These are phyloP conservation scores for Mobula birostris DNA, from an alignment of 2,113 vertebrate species.

Conservation along the genomic window DNA sequence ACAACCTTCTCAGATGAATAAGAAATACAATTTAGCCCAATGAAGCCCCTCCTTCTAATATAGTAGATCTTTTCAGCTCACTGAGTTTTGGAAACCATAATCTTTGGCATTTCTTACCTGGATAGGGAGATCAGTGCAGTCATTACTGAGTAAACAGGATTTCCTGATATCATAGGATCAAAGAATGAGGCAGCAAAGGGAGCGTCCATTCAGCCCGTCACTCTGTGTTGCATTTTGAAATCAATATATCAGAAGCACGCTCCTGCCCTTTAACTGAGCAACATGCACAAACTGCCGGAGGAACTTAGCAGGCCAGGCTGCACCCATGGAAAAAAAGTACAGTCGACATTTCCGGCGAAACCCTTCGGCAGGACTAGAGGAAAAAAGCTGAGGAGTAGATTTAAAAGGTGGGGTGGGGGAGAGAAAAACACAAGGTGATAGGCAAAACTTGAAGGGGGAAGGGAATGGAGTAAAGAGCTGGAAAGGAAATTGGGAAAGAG, in stretches of 20 bases:
- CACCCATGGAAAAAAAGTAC: too few relatives aligned
- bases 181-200: background rate
- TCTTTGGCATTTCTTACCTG: background rate
- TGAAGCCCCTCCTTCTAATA: background rate
- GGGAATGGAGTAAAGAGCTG: too few relatives aligned
- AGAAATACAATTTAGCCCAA: background rate
- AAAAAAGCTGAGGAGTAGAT: too few relatives aligned
- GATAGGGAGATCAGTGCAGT: background rate
- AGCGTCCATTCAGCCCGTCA: background rate
- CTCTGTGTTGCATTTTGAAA: background rate
- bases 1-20: background rate
- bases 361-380: too few relatives aligned
- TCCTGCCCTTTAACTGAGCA: too few relatives aligned
- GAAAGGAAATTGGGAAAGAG: too few relatives aligned
- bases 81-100: background rate
- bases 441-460: too few relatives aligned
- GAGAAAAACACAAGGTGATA: too few relatives aligned
- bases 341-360: too few relatives aligned
- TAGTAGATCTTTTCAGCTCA: background rate
- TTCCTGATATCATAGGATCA: background rate
- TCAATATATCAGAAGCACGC: background rate
- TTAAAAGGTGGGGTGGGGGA: too few relatives aligned
- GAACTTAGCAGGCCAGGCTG: too few relatives aligned
- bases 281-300: too few relatives aligned
- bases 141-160: background rate